phyloP scores from a whole-genome alignment of 2,113 vertebrate genomes.

The Phyllostomus hastatus region DNA sequence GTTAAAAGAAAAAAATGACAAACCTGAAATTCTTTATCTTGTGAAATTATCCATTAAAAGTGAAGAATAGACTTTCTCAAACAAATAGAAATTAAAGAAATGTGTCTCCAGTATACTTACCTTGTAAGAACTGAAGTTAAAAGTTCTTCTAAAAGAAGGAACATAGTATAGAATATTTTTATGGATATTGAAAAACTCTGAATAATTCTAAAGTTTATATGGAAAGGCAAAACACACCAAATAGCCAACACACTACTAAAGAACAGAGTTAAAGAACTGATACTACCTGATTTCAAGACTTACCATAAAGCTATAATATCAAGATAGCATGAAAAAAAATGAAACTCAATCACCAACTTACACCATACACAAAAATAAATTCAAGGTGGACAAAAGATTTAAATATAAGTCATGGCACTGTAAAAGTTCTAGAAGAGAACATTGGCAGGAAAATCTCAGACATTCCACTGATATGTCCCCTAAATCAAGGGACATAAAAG shows the following conservation, averaged over 20 bases:
- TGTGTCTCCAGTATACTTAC: background rate
- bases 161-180: background rate
- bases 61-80: background rate
- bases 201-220: background rate
- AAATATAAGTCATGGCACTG: no score
- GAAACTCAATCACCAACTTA: no score
- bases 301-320: background rate
- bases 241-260: background rate
- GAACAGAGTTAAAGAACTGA: background rate
- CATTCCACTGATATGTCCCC: no score
- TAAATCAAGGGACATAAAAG: no score
- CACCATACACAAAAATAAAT: no score
- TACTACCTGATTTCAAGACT: background rate
- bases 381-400: no score
- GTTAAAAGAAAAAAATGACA: background rate
- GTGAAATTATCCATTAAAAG: background rate
- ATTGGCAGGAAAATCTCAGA: no score
- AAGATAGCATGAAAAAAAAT: background rate
- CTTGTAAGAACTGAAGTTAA: background rate
- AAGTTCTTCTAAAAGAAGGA: background rate
- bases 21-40: background rate
- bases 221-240: background rate
- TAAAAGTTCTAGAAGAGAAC: no score
- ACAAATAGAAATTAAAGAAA: background rate
- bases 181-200: background rate